Evolutionary conservation across 2,797 vertebrate species (phyloP).

Genomic region (Phataginus tricuspis): DNA sequence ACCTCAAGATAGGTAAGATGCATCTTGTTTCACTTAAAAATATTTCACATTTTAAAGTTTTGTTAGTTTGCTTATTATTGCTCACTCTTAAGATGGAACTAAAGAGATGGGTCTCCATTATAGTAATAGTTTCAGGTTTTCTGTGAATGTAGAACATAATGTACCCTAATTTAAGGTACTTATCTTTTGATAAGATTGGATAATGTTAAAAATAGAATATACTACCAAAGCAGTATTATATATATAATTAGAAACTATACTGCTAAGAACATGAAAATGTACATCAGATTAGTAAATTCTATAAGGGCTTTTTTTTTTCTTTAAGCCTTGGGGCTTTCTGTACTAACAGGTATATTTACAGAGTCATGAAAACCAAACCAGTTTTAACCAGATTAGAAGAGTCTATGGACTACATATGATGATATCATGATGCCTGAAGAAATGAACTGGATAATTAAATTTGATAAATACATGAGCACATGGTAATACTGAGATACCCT

Average conservation of each 20-base stretch:
- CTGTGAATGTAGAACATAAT: not conserved
- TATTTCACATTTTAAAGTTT: not conserved
- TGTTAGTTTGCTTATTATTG: not conserved
- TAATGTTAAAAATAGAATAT: constrained; percentile 41
- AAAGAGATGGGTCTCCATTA: not conserved
- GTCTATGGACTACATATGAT: not conserved
- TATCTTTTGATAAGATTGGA: constrained; percentile 37
- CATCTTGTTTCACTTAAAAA: constrained; percentile 14
- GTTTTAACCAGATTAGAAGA: constrained; percentile 54
- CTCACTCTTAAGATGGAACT: not conserved
- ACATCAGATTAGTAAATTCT: not conserved
- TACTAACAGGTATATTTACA: not conserved
- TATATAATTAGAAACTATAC: not conserved
- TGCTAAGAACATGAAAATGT: not conserved
- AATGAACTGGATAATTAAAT: constrained; percentile 68
- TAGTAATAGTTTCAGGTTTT: not conserved
- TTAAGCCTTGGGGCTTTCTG: not conserved
- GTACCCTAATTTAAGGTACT: constrained; percentile 40
- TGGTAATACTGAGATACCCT: constrained; percentile 40
- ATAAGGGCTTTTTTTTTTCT: not conserved
- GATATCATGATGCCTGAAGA: constrained; percentile 64
- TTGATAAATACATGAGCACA: constrained; percentile 50
- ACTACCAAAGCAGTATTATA: not conserved
- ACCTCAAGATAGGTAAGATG: not conserved
- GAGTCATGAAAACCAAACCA: not conserved